Evolutionary conservation across 2,888 invertebrate genomes (phyloP).

Genomic region (Polylopha cassiicola): DNA sequence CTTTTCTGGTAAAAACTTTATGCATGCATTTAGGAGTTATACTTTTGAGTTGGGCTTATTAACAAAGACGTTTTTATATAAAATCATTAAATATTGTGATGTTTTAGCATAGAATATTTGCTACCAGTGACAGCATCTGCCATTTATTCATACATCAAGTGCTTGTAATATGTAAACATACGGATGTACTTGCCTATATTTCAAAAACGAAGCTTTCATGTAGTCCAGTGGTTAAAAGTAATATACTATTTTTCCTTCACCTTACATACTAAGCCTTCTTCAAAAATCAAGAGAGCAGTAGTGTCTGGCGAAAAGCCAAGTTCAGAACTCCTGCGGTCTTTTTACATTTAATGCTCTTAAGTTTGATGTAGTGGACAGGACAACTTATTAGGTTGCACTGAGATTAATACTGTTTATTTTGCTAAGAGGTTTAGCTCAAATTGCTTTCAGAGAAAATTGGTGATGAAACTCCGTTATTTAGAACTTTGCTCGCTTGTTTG

Average conservation of each 20-base stretch:
- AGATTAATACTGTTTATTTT: constrained; percentile 65
- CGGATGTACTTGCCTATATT: no score
- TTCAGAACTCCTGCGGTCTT: constrained; percentile 43
- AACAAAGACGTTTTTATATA: no score
- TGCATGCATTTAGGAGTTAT: no score
- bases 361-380: constrained; percentile 59
- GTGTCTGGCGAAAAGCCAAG: constrained; percentile 52
- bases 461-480: constrained; percentile 28
- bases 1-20: no score
- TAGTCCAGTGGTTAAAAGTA: constrained; percentile 12
- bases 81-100: no score
- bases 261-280: constrained; percentile 30
- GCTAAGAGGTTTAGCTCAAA: constrained; percentile 59
- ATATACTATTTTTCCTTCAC: constrained; percentile 35
- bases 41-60: no score
- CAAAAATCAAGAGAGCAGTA: constrained; percentile 37
- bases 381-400: constrained; percentile 47
- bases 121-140: no score
- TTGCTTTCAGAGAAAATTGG: constrained; percentile 39
- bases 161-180: no score
- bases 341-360: constrained; percentile 68
- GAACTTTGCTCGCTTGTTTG: constrained; percentile 16
- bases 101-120: no score
- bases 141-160: no score
- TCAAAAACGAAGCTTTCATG: no score